These are phyloP conservation scores for Neopelma chrysocephalum DNA, from an alignment of 2,797 vertebrate species.

Conservation along the genomic window DNA sequence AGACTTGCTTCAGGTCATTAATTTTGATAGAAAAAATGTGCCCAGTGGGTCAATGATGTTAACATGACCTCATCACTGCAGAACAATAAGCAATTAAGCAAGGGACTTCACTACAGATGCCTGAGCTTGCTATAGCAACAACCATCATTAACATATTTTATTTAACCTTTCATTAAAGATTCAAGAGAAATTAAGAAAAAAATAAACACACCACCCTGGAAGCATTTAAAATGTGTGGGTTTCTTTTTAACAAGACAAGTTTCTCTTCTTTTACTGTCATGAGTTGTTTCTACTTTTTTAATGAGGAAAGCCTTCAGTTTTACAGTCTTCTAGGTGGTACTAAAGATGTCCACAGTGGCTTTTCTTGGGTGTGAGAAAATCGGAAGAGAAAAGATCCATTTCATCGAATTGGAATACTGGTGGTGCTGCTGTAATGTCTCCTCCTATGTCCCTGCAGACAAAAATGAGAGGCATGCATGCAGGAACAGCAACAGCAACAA, in stretches of 20 bases:
- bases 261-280: not conserved
- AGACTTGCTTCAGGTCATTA: conserved; percentile 6
- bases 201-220: not conserved
- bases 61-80: conserved; percentile 48
- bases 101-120: not conserved
- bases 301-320: not conserved
- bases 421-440: not conserved
- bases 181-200: not conserved
- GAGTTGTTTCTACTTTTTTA: not conserved
- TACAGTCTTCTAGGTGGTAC: not conserved
- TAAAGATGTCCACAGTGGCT: not conserved
- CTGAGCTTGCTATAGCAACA: conserved; percentile 40
- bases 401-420: not conserved
- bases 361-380: not conserved
- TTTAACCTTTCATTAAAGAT: conserved; percentile 7
- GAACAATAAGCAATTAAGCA: conserved; percentile 12
- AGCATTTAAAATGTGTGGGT: not conserved
- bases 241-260: not conserved
- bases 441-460: not conserved
- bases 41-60: not conserved
- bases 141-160: conserved; percentile 2
- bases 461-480: not conserved
- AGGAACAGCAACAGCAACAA: not conserved
- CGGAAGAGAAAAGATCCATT: not conserved
- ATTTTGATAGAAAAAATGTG: conserved; percentile 20